Percentiles rank a stretch among this genome's conserved stretches.
phyloP scores from a whole-genome alignment of 2,888 invertebrate species.

The Ephialtes manifestator region DNA sequence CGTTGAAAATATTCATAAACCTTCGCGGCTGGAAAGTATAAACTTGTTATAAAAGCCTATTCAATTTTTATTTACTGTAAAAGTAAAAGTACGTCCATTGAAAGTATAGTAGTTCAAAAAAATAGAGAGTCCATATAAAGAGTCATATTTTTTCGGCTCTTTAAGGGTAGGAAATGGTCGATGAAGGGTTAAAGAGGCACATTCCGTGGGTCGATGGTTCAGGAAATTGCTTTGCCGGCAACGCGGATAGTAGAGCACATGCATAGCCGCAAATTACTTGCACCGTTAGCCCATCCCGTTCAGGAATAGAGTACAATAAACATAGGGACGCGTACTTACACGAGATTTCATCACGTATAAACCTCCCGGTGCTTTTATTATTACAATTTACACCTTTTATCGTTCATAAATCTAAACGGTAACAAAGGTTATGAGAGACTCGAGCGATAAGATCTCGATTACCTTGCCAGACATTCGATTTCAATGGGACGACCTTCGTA shows the following conservation, averaged over 20 bases:
- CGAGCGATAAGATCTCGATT: conserved; percentile 75
- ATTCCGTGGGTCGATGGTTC: conserved; percentile 64
- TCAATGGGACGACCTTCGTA: conserved; percentile 56
- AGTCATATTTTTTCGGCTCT: conserved; percentile 51
- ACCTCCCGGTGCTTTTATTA: conserved; percentile 75
- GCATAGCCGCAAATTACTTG: conserved; percentile 71
- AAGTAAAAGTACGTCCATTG: conserved; percentile 3
- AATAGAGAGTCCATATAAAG: conserved; percentile 22
- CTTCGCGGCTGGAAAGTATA: neutral
- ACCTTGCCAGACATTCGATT: conserved; percentile 70
- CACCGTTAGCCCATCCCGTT: conserved; percentile 57
- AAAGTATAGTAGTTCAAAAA: conserved; percentile 19
- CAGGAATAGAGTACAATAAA: conserved; percentile 73
- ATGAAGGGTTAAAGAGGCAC: conserved; percentile 54
- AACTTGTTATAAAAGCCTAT: neutral
- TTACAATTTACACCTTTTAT: conserved; percentile 82
- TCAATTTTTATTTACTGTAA: conserved; percentile 33
- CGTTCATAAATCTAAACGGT: conserved; percentile 81
- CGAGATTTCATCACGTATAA: conserved; percentile 75
- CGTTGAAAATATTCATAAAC: neutral
- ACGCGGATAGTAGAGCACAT: conserved; percentile 45
- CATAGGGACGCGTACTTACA: conserved; percentile 74
- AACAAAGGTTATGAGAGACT: conserved; percentile 77
- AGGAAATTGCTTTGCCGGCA: conserved; percentile 69
- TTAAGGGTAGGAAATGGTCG: conserved; percentile 48